Evolutionary conservation across 2,113 vertebrate genomes (phyloP).

Genomic region (Echinops telfairi): DNA sequence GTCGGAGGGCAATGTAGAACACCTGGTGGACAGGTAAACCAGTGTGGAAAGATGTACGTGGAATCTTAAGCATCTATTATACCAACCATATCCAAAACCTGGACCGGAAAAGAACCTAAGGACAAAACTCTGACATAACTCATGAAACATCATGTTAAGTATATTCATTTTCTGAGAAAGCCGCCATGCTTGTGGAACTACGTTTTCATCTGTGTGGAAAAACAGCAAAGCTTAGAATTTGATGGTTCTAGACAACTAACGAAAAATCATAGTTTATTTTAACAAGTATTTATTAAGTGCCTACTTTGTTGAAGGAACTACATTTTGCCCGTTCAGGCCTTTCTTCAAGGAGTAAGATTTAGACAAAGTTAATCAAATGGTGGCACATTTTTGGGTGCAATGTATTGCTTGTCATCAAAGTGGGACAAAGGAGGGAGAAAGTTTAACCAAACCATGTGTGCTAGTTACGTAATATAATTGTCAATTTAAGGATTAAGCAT

Average conservation of each 20-base stretch:
- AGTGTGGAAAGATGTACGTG: conserved; percentile 51
- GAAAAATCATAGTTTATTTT: conserved; percentile 34
- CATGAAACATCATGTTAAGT: neutral
- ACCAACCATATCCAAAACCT: conserved; percentile 52
- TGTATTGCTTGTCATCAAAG: neutral
- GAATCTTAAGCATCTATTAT: conserved; percentile 61
- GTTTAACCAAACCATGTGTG: neutral
- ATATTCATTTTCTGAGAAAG: conserved; percentile 37
- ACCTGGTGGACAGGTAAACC: conserved; percentile 75
- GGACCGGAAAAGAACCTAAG: conserved; percentile 51
- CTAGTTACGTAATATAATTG: no score
- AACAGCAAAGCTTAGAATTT: neutral
- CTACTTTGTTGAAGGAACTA: neutral
- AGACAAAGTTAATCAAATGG: neutral
- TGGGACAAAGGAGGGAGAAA: neutral
- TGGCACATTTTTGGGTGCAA: neutral
- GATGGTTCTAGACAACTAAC: conserved; percentile 6
- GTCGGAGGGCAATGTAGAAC: conserved; percentile 53
- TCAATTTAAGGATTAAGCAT: no score
- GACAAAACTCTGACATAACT: conserved; percentile 25
- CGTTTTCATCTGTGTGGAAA: neutral
- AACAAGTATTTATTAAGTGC: conserved; percentile 23
- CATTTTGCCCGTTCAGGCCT: neutral
- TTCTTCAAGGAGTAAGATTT: neutral
- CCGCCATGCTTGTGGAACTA: neutral